Conservation (phyloP, 2,113 vertebrate genomes). For the Pelodiscus sinensis region DNA sequence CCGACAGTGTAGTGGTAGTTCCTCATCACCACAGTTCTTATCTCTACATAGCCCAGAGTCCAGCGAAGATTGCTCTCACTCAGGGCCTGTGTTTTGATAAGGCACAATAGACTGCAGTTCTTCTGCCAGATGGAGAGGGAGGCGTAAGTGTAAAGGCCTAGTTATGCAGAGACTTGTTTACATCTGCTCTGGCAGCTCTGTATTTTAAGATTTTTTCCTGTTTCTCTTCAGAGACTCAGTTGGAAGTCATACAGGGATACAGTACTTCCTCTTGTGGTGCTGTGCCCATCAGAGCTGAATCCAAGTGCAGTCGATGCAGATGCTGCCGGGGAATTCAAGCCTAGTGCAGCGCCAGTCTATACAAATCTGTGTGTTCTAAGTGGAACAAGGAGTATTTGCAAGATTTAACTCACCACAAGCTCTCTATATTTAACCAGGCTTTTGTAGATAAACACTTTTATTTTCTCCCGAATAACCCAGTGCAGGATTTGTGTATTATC, state of each 20-base stretch:
- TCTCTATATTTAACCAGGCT: background rate
- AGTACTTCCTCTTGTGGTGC: background rate
- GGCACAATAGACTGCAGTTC: background rate
- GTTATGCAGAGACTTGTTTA: background rate
- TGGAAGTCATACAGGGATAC: background rate
- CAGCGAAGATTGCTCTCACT: background rate
- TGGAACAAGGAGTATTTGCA: background rate
- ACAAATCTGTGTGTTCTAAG: background rate
- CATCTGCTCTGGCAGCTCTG: rapidly evolving
- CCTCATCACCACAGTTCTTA: background rate
- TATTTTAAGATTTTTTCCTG: background rate
- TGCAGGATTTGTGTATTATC: background rate
- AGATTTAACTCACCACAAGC: background rate
- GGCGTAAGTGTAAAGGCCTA: background rate
- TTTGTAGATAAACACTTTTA: background rate
- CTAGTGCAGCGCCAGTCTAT: background rate
- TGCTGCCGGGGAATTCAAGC: too few species aligned
- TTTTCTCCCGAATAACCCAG: background rate
- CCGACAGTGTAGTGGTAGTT: background rate
- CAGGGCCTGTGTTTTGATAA: background rate
- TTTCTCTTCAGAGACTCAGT: background rate
- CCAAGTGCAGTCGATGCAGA: background rate
- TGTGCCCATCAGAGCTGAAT: background rate
- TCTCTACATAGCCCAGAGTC: background rate
- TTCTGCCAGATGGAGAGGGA: background rate